Percentiles rank a stretch among this genome's conserved stretches.
These are phyloP conservation scores for Apostichopus parvimensis DNA, from an alignment of 35 echinoderm and acorn worm genomes.

Conservation along the genomic window DNA sequence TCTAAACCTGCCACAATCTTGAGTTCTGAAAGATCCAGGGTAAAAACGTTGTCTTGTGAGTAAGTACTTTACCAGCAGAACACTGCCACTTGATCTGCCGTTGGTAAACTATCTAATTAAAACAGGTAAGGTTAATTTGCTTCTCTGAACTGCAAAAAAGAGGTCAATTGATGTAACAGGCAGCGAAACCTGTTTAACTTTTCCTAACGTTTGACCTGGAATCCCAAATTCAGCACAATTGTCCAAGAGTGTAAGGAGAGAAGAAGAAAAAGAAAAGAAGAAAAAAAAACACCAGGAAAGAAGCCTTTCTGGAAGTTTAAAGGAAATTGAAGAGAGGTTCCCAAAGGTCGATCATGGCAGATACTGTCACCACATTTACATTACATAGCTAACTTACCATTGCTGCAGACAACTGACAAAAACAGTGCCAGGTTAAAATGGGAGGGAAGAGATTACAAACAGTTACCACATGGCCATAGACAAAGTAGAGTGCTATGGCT, in stretches of 20 bases:
- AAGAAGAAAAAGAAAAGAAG: background rate
- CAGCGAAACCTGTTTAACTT: conserved; percentile 11
- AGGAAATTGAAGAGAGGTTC: background rate
- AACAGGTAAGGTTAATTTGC: conserved; percentile 28
- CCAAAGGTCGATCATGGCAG: background rate
- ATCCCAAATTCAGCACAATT: background rate
- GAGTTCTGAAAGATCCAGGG: background rate
- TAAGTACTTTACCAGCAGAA: conserved; percentile 29
- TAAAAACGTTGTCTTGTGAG: background rate
- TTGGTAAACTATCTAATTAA: conserved; percentile 6
- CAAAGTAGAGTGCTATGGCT: background rate
- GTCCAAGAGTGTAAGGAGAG: background rate
- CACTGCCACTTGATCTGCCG: background rate
- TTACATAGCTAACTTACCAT: background rate
- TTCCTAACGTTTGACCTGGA: background rate
- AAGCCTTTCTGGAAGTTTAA: no score
- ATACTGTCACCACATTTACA: no score
- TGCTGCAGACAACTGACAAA: background rate
- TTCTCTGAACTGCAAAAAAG: background rate
- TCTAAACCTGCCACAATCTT: background rate
- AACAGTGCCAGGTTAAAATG: background rate
- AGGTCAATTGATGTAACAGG: conserved; percentile 48
- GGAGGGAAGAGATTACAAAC: background rate
- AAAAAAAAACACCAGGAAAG: background rate
- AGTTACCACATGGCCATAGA: background rate